These are phyloP conservation scores for Microcebus murinus DNA, from an alignment of 2,113 vertebrate species.

Conservation along the genomic window DNA sequence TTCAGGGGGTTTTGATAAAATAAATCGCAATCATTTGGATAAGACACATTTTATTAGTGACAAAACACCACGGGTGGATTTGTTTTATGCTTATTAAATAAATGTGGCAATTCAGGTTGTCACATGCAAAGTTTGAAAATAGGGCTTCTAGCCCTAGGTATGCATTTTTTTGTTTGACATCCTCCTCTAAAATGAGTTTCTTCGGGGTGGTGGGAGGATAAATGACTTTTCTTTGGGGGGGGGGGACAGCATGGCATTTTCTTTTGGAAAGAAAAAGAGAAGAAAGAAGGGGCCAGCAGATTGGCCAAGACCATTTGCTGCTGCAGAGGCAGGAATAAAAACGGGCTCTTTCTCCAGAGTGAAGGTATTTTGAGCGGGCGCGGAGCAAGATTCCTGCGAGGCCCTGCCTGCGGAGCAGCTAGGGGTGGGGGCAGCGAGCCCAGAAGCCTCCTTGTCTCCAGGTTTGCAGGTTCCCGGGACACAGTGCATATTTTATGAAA, in stretches of 20 bases:
- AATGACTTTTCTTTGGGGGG: constrained; percentile 40
- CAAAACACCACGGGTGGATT: neutral
- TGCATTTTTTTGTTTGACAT: neutral
- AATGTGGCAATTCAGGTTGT: neutral
- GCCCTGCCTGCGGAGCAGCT: neutral
- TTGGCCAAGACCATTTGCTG: neutral
- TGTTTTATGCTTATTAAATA: neutral
- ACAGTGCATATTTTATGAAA: constrained; percentile 75
- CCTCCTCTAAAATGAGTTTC: neutral
- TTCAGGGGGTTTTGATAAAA: constrained; percentile 62
- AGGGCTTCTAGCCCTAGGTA: neutral
- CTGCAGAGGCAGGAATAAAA: neutral
- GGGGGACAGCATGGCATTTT: neutral
- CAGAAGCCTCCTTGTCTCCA: constrained; percentile 15
- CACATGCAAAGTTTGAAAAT: neutral
- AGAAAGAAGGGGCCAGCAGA: constrained; percentile 36
- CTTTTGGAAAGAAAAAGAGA: neutral
- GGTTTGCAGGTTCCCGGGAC: constrained; percentile 52
- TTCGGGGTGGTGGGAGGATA: neutral
- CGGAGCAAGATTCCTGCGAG: constrained; percentile 53
- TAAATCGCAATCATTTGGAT: constrained; percentile 43
- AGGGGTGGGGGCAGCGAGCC: constrained; percentile 36
- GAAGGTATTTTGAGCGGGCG: constrained; percentile 51
- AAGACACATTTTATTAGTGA: constrained; percentile 49
- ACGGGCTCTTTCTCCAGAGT: constrained; percentile 37